Conservation (phyloP, 1,140 invertebrate species). For the Drosophila orosa region DNA sequence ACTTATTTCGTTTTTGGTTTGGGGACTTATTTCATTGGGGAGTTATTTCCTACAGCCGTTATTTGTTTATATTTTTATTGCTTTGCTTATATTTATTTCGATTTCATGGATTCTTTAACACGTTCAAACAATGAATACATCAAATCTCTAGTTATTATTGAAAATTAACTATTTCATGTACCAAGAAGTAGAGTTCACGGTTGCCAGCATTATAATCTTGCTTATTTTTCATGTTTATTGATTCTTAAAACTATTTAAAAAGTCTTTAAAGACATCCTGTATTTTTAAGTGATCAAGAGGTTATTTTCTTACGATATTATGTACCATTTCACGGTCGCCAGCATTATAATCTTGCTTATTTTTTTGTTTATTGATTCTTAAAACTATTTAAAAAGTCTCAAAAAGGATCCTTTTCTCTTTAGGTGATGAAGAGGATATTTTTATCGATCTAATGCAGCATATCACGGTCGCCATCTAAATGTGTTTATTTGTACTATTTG, state of each 20-base stretch:
- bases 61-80: background rate
- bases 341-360: background rate
- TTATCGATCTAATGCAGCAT: too few relatives aligned
- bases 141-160: background rate
- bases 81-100: background rate
- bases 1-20: too few relatives aligned
- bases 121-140: background rate
- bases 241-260: background rate
- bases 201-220: background rate
- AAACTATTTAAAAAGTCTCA: background rate
- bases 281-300: background rate
- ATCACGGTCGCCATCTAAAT: too few relatives aligned
- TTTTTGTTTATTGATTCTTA: background rate
- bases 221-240: background rate
- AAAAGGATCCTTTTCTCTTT: background rate
- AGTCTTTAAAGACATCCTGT: background rate
- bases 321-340: too few relatives aligned
- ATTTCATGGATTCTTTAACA: background rate
- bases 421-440: accelerated
- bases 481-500: background rate
- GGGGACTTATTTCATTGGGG: too few relatives aligned
- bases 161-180: background rate
- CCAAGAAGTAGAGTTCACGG: background rate
- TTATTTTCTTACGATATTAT: too few relatives aligned
- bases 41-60: too few relatives aligned